Base-by-base conservation (phyloP, 1,140 invertebrate species). In the Spodoptera frugiperda region DNA sequence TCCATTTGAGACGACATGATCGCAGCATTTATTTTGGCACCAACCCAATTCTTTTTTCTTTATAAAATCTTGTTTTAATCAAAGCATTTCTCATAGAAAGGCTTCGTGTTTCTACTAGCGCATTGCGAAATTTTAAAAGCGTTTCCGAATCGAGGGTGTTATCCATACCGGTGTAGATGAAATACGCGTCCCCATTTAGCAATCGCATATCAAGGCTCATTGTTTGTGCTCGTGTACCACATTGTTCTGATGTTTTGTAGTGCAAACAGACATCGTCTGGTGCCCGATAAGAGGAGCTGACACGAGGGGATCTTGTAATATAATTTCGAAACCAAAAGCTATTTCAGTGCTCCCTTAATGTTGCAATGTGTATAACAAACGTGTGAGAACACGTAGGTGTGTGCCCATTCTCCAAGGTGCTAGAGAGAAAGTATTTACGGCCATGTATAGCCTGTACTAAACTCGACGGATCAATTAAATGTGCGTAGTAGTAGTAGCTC, bases 181-280 rank as follows among this genome's bases (percentile, higher is more conserved):
- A 74, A 78, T 72, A 80, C 76, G 63, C 74, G 57, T 81, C 78
- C 77, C 78, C 78, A 82, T 82, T 79, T 77, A 79, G 71, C 76
- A 77, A 81, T 78, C 77, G 57, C 17, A 12, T 71, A 53, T 68
- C 33, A 70, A 25, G 51, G 21, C 65, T 79, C 68, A 86, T 89
- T 89, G 87, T 89, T 83, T 84, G 80, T 76, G 79, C 82, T 82
- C 82, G 74, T 80, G 71, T 77, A 77, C 65, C 76, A 81, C 79
- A 84, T 87, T 86, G 82, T 87, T 84, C 49, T 55, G 81, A 75
- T 77, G 80, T 82, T 83, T 82, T 83, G 78, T 79, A 82, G 80
- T 80, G 72, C 82, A 87, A 88, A 88, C 84, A 89, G 77, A 78
- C 76, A 76, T 72, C 55, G 84, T 85, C 79, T 89, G 82, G 55